phyloP scores from a whole-genome alignment of 2,888 invertebrate genomes.

The Mactromeris polynyma region DNA sequence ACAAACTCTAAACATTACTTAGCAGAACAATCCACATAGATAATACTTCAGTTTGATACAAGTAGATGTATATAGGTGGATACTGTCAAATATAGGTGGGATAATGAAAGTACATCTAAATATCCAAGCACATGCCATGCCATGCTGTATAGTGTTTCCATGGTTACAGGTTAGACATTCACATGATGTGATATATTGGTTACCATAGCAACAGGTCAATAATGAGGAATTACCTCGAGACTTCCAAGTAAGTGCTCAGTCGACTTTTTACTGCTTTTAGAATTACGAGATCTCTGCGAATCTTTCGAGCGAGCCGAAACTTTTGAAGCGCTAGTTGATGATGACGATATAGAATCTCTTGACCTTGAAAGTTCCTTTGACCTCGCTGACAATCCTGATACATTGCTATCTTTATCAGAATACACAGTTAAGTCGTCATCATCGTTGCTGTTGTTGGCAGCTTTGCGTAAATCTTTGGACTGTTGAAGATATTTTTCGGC shows the following conservation, averaged over 20 bases:
- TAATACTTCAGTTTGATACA: too few relatives aligned
- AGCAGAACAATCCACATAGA: too few relatives aligned
- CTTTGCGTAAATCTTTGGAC: conserved; percentile 80
- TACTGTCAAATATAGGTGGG: not conserved
- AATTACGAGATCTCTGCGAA: conserved; percentile 43
- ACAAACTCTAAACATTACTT: too few relatives aligned
- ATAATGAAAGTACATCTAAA: not conserved
- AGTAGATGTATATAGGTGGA: not conserved
- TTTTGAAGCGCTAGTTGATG: conserved; percentile 29
- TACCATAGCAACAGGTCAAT: conserved; percentile 24
- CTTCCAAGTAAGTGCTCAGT: conserved; percentile 38
- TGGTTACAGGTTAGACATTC: not conserved
- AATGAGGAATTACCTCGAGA: conserved; percentile 59
- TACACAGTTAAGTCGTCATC: conserved; percentile 75
- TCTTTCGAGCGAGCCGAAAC: conserved; percentile 25
- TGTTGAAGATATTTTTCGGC: conserved; percentile 83
- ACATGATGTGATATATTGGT: conserved; percentile 4
- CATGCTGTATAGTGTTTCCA: not conserved
- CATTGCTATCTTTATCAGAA: conserved; percentile 74
- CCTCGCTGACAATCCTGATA: conserved; percentile 72
- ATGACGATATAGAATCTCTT: conserved; percentile 62
- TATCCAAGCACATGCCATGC: not conserved
- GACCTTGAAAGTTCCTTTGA: conserved; percentile 63
- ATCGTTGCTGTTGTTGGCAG: conserved; percentile 56
- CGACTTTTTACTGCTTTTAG: conserved; percentile 38